Base-by-base conservation (phyloP, 2,888 invertebrate species). In the Anthophora plumipes region DNA sequence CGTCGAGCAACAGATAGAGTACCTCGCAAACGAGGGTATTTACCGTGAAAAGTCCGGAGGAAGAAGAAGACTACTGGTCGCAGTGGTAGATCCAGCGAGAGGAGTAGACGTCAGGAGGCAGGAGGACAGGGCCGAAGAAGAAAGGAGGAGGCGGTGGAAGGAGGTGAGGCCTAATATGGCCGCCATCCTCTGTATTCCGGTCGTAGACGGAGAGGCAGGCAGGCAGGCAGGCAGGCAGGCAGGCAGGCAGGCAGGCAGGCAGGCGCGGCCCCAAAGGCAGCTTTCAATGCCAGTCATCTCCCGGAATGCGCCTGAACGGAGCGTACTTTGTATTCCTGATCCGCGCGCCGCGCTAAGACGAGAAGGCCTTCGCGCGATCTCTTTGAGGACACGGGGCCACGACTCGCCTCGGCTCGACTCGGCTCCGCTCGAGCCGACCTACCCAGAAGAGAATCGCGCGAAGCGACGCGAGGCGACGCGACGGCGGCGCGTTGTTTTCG, bases 271-370 rank as follows among this genome's bases (percentile, higher is more conserved):
- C 86, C 82, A 86, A 85, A 90, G 90, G 87, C 86, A 87, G 88
- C 90, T 92, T 91, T 92, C 92, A 91, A 92, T 92, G 92, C 91
- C 93, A 92, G 92, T 91, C 92, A 92, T 92, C 92, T 91, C 89
- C 89, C 85, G 90, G 92, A 92, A 92, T 92, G 92, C 90, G 90
- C 88, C 88, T 88, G 85, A 86, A 86, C 86, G 79, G 60, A 70
- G 69, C 63, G 88, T 88, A 91, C 90, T 93, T 93, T 90, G 91
- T 92, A 93, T 93, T 92, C 92, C 80, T 80, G 85, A 83, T 80
- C 88, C 77, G 83, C 77, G 84, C 85, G 67, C 85, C 70, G 73
- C 84, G 64, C 82, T 57, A 55, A 69, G 80, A 86, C 85, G 85
- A 88, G 88, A 72, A 90, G 90, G 88, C 89, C 90, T 89, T 89